Evolutionary conservation across 2,797 vertebrate species (phyloP), one percentile per base, ranked within the genome.

Genomic region (Scolopax rusticola): DNA sequence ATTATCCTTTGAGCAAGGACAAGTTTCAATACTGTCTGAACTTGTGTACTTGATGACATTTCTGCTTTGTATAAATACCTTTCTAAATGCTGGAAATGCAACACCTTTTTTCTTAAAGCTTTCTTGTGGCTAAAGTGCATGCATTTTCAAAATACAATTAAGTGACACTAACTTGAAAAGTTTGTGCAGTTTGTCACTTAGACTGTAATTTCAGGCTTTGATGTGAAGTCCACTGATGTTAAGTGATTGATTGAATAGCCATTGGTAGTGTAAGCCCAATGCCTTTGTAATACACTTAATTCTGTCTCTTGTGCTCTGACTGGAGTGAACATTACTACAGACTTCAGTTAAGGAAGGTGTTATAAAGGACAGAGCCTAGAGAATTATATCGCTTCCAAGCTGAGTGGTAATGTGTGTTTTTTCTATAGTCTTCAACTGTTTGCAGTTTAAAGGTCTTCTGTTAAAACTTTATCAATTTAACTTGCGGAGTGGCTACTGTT

Each of bases 1-100:
- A 18, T 84, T 92, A 56, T 33, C 28, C 81, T 92, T 82, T 0
- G 1, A 91, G 91, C 87, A 88, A 69, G 61, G 67, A 69, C 84
- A 63, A 41, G 89, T 92, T 89, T 91, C 0, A 1, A 11, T 94
- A 53, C 50, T 91, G 89, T 50, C 81, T 89, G 59, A 91, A 95
- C 87, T 89, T 89, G 91, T 48, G 50, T 84, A 84, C 67, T 82
- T 91, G 57, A 63, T 85, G 85, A 50, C 18, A 21, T 19, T 89
- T 94, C 54, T 90, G 61, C 53, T 90, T 78, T 76, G 33, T 87
- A 65, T 89, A 65, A 88, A 84, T 77, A 86, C 41, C 33, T 59
- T 77, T 86, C n/a, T 77, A 47, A 61, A 40, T 53, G 63, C 27
- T 91, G 33, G 61, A 87, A 84, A 69, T 60, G 20, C 2, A 65